Evolutionary conservation across 2,113 vertebrate genomes (phyloP), one percentile per base, ranked within the genome.

Genomic region (Toxotes chatareus): DNA sequence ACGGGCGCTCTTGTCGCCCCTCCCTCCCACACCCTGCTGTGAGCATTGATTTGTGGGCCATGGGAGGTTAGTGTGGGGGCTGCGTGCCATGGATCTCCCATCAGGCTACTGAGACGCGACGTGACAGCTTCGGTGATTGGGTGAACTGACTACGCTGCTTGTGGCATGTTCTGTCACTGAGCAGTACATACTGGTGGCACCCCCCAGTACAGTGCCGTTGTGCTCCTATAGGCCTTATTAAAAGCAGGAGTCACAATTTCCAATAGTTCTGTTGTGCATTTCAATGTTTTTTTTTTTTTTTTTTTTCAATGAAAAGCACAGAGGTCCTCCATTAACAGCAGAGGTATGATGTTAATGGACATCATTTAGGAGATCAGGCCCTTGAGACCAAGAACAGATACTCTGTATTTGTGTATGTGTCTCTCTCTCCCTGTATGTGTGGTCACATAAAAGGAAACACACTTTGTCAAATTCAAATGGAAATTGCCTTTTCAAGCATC

Each of bases 61-160:
- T 12, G 7, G 74, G 84, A 88, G 86, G 91, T 89, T 84, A 74
- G 77, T 49, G 73, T 7, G 53, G 80, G 83, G 89, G 85, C 61
- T 40, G 63, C 73, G 75, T 66, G 88, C 86, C 83, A 89, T 84
- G 79, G 90, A 91, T 90, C 90, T 89, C 83, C 86, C 84, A 90
- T 93, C 88, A 89, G 80, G 86, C 88, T 92, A 93, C 93, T 91
- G 86, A 93, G 88, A 85, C 73, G 38, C 7, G 14, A 68, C 57
- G 4, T 89, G 93, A 89, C 92, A 91, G 85, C 84, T 70, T 86
- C 72, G 84, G 81, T 87, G 83, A 86, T 76, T 89, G 86, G 86
- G 83, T 68, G 80, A 87, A 66, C 32, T 60, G 73, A 85, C 80
- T 60, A 84, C n/a, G 32, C 53, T 36, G 38, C 84, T 85, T 57